A percentile compares a stretch with the other conserved stretches of the same genome.
Conservation (phyloP, 37 sponge, comb jelly and placozoan genomes). For the Agelas oroides region DNA sequence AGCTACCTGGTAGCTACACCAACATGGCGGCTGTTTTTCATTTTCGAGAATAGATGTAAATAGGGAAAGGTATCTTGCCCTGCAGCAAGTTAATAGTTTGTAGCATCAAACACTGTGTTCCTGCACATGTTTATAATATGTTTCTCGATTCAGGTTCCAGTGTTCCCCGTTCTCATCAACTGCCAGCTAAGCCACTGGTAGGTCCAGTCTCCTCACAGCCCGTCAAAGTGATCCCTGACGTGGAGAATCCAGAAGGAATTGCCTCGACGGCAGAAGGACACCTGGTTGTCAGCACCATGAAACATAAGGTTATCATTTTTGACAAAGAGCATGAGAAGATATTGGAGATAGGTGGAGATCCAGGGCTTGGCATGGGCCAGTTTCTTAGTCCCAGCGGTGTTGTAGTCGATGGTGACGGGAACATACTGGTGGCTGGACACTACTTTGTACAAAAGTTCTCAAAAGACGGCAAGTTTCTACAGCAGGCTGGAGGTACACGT, state of each 20-base stretch:
- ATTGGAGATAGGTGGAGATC: conserved; percentile 9
- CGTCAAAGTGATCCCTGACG: conserved; percentile 28
- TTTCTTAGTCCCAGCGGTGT: conserved; percentile 8
- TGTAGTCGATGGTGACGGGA: conserved; percentile 7
- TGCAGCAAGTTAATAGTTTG: no score
- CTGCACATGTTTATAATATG: no score
- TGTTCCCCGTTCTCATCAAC: neutral
- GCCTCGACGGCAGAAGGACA: neutral
- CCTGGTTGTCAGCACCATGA: conserved; percentile 7
- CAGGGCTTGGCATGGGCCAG: conserved; percentile 12
- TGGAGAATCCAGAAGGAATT: conserved; percentile 20
- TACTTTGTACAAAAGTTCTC: conserved; percentile 26
- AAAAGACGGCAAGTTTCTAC: neutral
- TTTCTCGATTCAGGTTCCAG: no score
- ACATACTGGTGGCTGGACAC: conserved; percentile 12
- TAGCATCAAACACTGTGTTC: neutral
- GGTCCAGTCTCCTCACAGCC: conserved; percentile 1
- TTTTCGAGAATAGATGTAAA: no score
- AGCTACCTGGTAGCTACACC: no score
- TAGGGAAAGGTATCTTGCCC: no score
- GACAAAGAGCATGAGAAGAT: conserved; percentile 7
- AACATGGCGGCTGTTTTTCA: no score
- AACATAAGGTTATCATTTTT: conserved; percentile 18
- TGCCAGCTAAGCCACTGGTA: neutral
- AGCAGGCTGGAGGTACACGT: neutral